phyloP scores from a whole-genome alignment of 2,113 vertebrate species.

The Aramus guarauna region DNA sequence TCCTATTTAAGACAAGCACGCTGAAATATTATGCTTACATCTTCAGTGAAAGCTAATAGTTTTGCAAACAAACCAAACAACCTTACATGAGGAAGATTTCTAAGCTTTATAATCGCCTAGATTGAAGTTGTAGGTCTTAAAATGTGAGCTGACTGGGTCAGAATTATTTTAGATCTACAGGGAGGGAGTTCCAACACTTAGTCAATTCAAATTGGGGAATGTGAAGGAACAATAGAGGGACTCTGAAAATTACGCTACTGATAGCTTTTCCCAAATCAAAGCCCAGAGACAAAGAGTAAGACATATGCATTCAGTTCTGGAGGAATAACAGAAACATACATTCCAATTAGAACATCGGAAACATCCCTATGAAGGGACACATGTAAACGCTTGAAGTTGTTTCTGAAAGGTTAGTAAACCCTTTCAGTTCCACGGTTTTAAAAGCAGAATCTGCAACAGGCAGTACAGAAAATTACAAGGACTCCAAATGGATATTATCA shows the following conservation, averaged over 20 bases:
- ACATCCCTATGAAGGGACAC: not conserved
- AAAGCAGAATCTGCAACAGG: not conserved
- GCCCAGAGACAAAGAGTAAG: not conserved
- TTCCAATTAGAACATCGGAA: not conserved
- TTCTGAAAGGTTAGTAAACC: not conserved
- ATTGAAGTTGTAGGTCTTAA: not conserved
- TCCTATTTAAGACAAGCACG: slow-evolving; percentile 74
- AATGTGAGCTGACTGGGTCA: not conserved
- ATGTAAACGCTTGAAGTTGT: not conserved
- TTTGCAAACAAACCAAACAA: slow-evolving; percentile 34
- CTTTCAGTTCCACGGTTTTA: not conserved
- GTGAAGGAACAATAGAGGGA: not conserved
- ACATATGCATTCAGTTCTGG: not conserved
- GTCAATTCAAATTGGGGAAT: not conserved
- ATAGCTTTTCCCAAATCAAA: not conserved
- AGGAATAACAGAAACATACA: not conserved
- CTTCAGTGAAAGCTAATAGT: not conserved
- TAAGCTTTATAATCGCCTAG: slow-evolving; percentile 11
- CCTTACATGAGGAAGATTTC: not conserved
- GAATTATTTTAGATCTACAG: not conserved
- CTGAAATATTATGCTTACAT: not conserved
- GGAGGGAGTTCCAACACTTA: not conserved
- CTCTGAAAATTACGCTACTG: not conserved
- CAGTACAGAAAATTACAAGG: not conserved
- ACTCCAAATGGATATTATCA: not conserved